phyloP scores from a whole-genome alignment of 2,888 invertebrate species.

The Drosophila subquinaria region DNA sequence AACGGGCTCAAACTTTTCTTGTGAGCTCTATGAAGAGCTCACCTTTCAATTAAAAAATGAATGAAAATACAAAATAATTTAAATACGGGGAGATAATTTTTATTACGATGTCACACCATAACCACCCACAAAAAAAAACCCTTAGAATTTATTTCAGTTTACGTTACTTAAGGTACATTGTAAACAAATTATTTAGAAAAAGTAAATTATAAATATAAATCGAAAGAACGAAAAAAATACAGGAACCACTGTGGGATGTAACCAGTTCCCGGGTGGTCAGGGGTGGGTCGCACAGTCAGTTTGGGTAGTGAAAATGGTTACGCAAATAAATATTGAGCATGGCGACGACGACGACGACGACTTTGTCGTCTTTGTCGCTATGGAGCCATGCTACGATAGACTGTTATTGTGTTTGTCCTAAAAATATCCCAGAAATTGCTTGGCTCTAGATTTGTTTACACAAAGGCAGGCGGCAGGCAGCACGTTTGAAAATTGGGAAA shows the following conservation, averaged over 20 bases:
- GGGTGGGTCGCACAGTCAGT: slow-evolving; percentile 10
- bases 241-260: neutral
- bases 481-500: slow-evolving; percentile 62
- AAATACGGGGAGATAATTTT: too few species aligned
- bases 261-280: slow-evolving; percentile 13
- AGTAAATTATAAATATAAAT: too few species aligned
- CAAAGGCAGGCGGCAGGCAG: slow-evolving; percentile 45
- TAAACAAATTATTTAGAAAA: too few species aligned
- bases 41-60: too few species aligned
- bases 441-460: slow-evolving; percentile 62
- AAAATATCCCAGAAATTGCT: slow-evolving; percentile 65
- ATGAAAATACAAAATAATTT: too few species aligned
- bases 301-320: slow-evolving; percentile 60
- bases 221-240: too few species aligned
- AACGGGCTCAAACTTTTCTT: too few species aligned
- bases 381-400: slow-evolving; percentile 34
- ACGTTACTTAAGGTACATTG: too few species aligned
- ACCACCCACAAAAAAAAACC: too few species aligned
- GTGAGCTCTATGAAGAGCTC: too few species aligned
- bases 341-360: slow-evolving; percentile 31
- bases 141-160: too few species aligned
- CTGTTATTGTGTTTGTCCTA: slow-evolving; percentile 65
- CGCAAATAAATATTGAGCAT: slow-evolving; percentile 71
- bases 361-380: slow-evolving; percentile 27
- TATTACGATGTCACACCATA: too few species aligned